Conservation (phyloP, 2,797 vertebrate species). For the Enteromius thamalakanensis region DNA sequence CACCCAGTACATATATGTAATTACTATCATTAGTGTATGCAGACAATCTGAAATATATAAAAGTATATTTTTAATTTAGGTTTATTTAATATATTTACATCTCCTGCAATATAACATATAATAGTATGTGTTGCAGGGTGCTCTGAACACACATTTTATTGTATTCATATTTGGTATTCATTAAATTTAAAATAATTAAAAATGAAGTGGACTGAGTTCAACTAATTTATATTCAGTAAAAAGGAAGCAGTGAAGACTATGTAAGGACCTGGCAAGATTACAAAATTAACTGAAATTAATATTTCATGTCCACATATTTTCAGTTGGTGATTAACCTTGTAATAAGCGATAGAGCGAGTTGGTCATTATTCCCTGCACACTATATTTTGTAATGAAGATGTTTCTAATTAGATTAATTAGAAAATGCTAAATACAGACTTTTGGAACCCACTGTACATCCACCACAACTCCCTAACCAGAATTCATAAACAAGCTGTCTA, state of each 20-base stretch:
- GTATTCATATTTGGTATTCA: neutral
- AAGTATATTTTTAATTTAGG: neutral
- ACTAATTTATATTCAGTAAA: conserved; percentile 1
- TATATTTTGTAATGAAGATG: conserved; percentile 1
- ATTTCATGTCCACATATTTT: conserved; percentile 22
- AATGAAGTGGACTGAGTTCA: neutral
- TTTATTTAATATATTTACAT: neutral
- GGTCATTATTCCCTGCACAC: conserved; percentile 5
- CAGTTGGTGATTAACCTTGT: neutral
- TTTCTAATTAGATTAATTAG: conserved; percentile 17
- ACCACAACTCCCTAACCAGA: neutral
- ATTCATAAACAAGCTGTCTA: conserved; percentile 11
- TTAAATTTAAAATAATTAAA: neutral
- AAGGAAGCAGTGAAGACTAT: neutral
- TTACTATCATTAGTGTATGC: neutral
- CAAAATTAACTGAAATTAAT: conserved; percentile 7
- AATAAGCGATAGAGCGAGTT: neutral
- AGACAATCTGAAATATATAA: too few species aligned
- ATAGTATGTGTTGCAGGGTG: neutral
- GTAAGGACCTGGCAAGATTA: neutral
- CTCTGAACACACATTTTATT: neutral
- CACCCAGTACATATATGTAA: neutral
- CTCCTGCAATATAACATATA: neutral
- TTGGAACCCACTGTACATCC: neutral
- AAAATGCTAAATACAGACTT: conserved; percentile 1